These are phyloP conservation scores for Planococcus citri DNA, from an alignment of 1,140 invertebrate genomes.

Conservation along the genomic window DNA sequence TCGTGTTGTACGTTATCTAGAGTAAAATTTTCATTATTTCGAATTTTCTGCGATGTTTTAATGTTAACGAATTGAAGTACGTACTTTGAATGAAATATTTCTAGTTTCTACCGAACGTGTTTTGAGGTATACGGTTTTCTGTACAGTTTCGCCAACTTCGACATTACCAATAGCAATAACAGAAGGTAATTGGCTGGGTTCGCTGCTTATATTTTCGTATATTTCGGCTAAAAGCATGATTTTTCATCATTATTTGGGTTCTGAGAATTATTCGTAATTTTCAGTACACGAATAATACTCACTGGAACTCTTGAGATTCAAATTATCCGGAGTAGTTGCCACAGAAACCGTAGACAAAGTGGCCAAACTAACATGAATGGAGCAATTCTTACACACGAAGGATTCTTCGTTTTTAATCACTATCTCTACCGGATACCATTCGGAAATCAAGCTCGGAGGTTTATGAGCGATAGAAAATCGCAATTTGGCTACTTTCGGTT, in stretches of 20 bases:
- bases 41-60: too few species aligned
- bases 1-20: constrained; percentile 24
- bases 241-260: not conserved
- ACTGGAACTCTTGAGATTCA: not conserved
- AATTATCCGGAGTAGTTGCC: not conserved
- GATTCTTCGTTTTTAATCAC: not conserved
- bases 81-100: not conserved
- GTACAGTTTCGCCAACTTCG: not conserved
- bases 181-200: not conserved
- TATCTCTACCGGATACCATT: not conserved
- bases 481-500: not conserved
- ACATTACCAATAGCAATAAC: not conserved
- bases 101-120: not conserved
- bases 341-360: not conserved
- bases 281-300: not conserved
- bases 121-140: not conserved
- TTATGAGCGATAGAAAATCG: not conserved
- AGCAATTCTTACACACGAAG: not conserved
- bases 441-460: not conserved
- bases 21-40: too few species aligned
- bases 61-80: not conserved
- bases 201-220: not conserved
- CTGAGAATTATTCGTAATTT: not conserved
- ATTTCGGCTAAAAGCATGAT: not conserved
- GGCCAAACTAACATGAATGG: not conserved